Base-by-base conservation (phyloP, 1,140 invertebrate genomes). In the Drosophila leontia region DNA sequence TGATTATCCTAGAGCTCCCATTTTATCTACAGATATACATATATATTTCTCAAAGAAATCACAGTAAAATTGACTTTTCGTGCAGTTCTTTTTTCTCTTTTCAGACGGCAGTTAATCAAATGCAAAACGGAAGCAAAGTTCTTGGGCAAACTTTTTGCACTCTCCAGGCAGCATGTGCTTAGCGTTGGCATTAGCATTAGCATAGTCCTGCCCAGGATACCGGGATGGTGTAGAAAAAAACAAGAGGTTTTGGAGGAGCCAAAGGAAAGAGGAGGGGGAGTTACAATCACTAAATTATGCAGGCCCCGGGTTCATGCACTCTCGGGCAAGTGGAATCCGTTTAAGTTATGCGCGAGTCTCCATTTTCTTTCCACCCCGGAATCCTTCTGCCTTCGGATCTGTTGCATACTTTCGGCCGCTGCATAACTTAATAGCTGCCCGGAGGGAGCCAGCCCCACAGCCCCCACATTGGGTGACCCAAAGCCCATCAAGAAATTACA, bases 351-450 rank as follows among this genome's bases (percentile, higher is more conserved):
- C 70, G 23, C 32, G 37, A 7, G 29, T 55, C 34, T 35, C 37
- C 44, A 39, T 32, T 12, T 23, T 19, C 19, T 37, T 6, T 7
- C 26, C 26, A 6, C 5, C 5, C 32, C 17, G 3, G 8, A 8
- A 19, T 32, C 23, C 37, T 8, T 58, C 15, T 41, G 34, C 55
- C 23, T 50, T 19, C 11, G 48, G 50, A 48, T 61, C 62, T 75
- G 71, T 63, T 71, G 77, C 71, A 76, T 65, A 65, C 57, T 63
- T 67, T 60, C 23, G 23, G 50, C 35, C 26, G 35, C 35, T 70
- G 81, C 65, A 80, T 83, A 84, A 83, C 70, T 78, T 42, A 70
- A 69, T 42, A 17, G 67, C 32, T 11, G 51, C 12, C n/a, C 11
- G 32, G 32, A 7, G 32, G 26, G 26, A 29, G 26, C 0, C 26